A percentile compares a stretch with the other conserved stretches of the same genome.
phyloP scores from a whole-genome alignment of 1,140 invertebrate species.

The Papilio xuthus region DNA sequence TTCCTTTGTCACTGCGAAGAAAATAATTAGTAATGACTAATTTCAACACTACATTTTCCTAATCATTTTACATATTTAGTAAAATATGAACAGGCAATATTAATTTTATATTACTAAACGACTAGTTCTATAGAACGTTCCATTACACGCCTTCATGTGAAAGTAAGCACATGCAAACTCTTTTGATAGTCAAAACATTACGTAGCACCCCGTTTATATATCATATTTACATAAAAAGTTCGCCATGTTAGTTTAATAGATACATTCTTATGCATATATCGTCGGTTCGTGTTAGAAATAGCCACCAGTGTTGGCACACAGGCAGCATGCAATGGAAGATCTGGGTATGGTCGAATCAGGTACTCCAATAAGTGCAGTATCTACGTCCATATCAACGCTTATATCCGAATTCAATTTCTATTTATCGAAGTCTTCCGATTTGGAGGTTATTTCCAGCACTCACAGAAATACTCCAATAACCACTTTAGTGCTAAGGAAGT shows the following conservation, averaged over 20 bases:
- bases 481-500: neutral
- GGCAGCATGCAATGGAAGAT: neutral
- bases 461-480: neutral
- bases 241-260: neutral
- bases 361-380: neutral
- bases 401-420: neutral
- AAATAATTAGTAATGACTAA: neutral
- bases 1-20: neutral
- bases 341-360: neutral
- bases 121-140: neutral
- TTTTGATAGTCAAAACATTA: neutral
- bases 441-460: neutral
- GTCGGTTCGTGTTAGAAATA: neutral
- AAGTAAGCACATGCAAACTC: neutral
- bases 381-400: neutral
- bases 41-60: neutral
- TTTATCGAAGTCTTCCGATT: neutral
- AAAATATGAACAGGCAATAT: neutral
- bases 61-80: neutral
- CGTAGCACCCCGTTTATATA: neutral
- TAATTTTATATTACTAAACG: neutral
- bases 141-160: neutral
- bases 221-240: neutral
- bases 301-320: neutral
- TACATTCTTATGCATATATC: neutral